phyloP scores from a whole-genome alignment of 2,888 invertebrate species.

The Lasioglossum villosulum region DNA sequence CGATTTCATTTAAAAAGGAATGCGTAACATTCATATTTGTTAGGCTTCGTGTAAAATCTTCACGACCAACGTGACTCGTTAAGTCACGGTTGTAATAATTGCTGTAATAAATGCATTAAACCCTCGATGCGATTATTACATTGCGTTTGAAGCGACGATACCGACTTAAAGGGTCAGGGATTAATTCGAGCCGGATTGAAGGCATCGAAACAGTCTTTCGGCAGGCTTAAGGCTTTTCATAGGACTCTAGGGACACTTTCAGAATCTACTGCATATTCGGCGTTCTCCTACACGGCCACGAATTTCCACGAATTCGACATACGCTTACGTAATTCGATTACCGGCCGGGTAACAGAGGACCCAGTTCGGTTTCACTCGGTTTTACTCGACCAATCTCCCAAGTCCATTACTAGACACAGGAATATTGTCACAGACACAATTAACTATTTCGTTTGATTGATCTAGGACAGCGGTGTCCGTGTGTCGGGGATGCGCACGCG shows the following conservation, averaged over 20 bases:
- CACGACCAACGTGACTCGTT: no score
- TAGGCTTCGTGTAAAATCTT: no score
- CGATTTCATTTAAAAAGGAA: no score
- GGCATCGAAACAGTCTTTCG: background rate
- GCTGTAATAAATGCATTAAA: no score
- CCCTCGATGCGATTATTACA: no score
- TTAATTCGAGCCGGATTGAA: background rate
- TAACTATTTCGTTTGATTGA: slow-evolving; percentile 49
- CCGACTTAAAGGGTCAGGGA: background rate
- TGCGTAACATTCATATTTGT: no score
- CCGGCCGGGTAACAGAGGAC: slow-evolving; percentile 57
- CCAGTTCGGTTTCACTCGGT: slow-evolving; percentile 63
- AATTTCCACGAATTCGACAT: slow-evolving; percentile 62
- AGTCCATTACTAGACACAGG: slow-evolving; percentile 48
- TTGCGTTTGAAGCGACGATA: background rate
- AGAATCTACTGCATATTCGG: slow-evolving; percentile 31
- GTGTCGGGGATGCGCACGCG: slow-evolving; percentile 13
- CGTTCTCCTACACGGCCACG: slow-evolving; percentile 30
- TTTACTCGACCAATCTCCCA: slow-evolving; percentile 51
- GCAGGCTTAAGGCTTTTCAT: slow-evolving; percentile 24
- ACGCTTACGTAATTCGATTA: slow-evolving; percentile 69
- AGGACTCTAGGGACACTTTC: slow-evolving; percentile 10
- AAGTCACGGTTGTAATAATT: no score
- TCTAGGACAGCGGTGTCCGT: slow-evolving; percentile 30
- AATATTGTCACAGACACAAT: slow-evolving; percentile 48